phyloP scores from a whole-genome alignment of 2,797 vertebrate genomes.

The Babyrousa celebensis region DNA sequence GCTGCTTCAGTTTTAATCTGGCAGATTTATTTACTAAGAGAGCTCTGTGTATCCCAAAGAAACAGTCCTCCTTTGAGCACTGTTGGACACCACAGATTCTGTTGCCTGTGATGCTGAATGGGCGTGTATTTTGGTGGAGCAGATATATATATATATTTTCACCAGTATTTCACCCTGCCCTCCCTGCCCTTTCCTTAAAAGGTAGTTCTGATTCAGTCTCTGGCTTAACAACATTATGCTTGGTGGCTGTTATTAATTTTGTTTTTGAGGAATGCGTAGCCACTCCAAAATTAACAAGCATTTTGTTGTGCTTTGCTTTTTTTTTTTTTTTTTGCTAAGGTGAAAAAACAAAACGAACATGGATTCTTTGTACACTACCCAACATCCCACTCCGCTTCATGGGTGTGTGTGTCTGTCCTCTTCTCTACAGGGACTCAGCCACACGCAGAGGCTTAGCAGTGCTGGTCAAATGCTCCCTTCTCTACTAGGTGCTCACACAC shows the following conservation, averaged over 20 bases:
- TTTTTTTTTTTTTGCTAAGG: not conserved
- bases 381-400: not conserved
- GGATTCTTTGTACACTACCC: not conserved
- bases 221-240: slow-evolving; percentile 7
- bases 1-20: slow-evolving; percentile 3
- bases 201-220: slow-evolving; percentile 27
- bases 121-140: not conserved
- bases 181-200: slow-evolving; percentile 57
- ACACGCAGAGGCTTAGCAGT: not conserved
- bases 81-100: not conserved
- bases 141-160: slow-evolving; percentile 8
- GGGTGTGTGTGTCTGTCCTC: not conserved
- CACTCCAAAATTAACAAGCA: slow-evolving; percentile 15
- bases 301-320: too few relatives aligned
- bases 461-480: not conserved
- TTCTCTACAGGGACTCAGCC: not conserved
- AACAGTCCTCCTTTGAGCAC: slow-evolving; percentile 30
- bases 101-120: slow-evolving; percentile 29
- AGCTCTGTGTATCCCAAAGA: slow-evolving; percentile 61
- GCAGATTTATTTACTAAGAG: slow-evolving; percentile 42
- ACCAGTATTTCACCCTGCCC: not conserved
- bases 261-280: slow-evolving; percentile 8
- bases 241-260: slow-evolving; percentile 33
- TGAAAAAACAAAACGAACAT: not conserved
- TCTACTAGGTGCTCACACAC: not conserved